Evolutionary conservation across 2,113 vertebrate species (phyloP).

Genomic region (Chrysochloris asiatica): DNA sequence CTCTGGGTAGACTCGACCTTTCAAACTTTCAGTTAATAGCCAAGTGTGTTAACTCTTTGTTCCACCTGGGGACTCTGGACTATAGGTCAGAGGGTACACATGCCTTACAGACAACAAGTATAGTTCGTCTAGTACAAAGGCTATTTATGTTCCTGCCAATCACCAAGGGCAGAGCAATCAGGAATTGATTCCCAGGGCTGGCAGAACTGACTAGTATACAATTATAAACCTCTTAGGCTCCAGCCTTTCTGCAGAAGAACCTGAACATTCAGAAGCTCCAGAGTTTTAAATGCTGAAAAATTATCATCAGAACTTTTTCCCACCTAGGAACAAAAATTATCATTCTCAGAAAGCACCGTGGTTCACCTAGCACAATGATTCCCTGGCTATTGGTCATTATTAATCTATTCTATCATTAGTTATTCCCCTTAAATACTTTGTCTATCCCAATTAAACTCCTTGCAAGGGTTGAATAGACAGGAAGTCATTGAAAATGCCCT

Average conservation of each 20-base stretch:
- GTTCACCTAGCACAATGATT: too few relatives aligned
- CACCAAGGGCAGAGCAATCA: fast-evolving
- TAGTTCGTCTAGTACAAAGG: background rate
- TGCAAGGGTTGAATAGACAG: too few relatives aligned
- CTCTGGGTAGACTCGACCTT: background rate
- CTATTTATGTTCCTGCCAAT: background rate
- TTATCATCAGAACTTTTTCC: too few relatives aligned
- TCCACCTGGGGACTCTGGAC: background rate
- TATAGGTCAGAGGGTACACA: constrained; percentile 10
- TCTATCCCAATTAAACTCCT: too few relatives aligned
- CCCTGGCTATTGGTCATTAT: too few relatives aligned
- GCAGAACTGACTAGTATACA: background rate
- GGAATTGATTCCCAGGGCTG: too few relatives aligned
- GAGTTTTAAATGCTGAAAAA: constrained; percentile 22
- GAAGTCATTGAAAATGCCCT: too few relatives aligned
- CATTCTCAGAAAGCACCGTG: too few relatives aligned
- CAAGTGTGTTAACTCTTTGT: background rate
- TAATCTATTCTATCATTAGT: too few relatives aligned
- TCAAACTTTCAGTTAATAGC: background rate
- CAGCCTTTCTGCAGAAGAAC: background rate
- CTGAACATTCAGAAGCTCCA: constrained; percentile 17
- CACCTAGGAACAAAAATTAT: too few relatives aligned
- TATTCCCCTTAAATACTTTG: too few relatives aligned
- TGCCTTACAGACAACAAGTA: constrained; percentile 9
- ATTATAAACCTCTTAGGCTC: constrained; percentile 1